phyloP scores from a whole-genome alignment of 2,113 vertebrate species.

The Alectura lathami region DNA sequence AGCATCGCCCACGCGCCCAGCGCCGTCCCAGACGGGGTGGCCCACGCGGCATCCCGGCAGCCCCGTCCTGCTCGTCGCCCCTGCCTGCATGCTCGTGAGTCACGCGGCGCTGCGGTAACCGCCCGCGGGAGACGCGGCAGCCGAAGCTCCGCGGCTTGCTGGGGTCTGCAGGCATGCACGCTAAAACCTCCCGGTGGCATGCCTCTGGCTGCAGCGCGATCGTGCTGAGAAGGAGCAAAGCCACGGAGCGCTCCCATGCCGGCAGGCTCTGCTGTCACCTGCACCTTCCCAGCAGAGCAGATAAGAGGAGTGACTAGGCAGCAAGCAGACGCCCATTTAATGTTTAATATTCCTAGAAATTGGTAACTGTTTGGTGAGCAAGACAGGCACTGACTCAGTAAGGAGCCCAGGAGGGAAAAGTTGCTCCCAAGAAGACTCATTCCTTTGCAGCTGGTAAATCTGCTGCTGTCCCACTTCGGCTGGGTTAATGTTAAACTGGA shows the following conservation, averaged over 20 bases:
- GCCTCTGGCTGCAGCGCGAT: not conserved
- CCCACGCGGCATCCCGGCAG: constrained; percentile 51
- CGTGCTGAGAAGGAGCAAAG: not conserved
- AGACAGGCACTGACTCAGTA: constrained; percentile 30
- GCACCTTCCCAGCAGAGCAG: fast-evolving
- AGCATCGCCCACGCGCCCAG: not conserved
- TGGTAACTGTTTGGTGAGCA: constrained; percentile 26
- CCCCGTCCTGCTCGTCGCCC: not conserved
- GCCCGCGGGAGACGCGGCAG: not conserved
- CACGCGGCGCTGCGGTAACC: constrained; percentile 25
- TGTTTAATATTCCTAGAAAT: constrained; percentile 47
- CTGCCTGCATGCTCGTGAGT: not conserved
- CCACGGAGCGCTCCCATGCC: fast-evolving
- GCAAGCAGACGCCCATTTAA: not conserved
- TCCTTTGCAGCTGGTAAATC: not conserved
- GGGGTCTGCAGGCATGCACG: not conserved
- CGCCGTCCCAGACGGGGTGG: constrained; percentile 14
- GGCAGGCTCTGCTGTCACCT: not conserved
- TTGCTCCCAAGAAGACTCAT: not conserved
- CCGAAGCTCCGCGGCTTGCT: not conserved
- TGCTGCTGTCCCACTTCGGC: not conserved
- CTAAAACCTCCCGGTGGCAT: not conserved
- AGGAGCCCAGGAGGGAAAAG: not conserved
- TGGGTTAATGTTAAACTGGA: not conserved
- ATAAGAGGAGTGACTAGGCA: not conserved